Conservation (phyloP, 1,140 invertebrate species). For the Caerostris darwini region DNA sequence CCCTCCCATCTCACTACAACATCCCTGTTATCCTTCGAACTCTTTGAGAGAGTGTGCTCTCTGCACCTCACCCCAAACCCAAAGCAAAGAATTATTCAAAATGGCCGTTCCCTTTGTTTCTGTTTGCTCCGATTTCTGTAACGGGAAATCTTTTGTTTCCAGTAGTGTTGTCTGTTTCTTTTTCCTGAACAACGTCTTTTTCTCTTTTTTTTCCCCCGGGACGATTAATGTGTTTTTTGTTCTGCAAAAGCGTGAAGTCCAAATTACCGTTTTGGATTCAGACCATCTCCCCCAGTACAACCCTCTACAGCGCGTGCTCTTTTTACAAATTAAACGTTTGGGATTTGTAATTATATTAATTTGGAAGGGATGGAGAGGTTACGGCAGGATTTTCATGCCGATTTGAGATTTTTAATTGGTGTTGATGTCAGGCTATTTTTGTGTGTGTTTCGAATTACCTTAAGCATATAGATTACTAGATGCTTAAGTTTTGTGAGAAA, state of each 20-base stretch:
- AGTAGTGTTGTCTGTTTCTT: neutral
- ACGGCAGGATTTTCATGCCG: neutral
- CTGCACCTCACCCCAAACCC: conserved; percentile 25
- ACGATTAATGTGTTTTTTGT: neutral
- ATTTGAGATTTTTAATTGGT: neutral
- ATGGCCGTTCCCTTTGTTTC: conserved; percentile 1
- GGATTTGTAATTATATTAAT: conserved; percentile 18
- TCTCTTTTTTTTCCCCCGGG: neutral
- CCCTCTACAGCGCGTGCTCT: conserved; percentile 33
- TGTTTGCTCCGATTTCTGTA: neutral
- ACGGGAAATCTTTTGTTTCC: conserved; percentile 58
- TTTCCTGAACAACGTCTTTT: neutral
- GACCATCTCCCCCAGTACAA: neutral
- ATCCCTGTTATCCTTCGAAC: conserved; percentile 32
- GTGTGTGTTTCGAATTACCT: no score
- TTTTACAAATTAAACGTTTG: conserved; percentile 55
- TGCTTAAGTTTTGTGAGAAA: no score
- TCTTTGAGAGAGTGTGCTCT: neutral
- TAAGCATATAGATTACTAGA: no score
- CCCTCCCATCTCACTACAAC: conserved; percentile 7
- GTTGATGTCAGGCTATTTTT: neutral
- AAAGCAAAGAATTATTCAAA: neutral
- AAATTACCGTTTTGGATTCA: conserved; percentile 10
- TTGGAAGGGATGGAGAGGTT: neutral
- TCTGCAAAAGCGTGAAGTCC: neutral